Base-by-base conservation (phyloP, 1,140 invertebrate genomes). In the Sycobia sp. region DNA sequence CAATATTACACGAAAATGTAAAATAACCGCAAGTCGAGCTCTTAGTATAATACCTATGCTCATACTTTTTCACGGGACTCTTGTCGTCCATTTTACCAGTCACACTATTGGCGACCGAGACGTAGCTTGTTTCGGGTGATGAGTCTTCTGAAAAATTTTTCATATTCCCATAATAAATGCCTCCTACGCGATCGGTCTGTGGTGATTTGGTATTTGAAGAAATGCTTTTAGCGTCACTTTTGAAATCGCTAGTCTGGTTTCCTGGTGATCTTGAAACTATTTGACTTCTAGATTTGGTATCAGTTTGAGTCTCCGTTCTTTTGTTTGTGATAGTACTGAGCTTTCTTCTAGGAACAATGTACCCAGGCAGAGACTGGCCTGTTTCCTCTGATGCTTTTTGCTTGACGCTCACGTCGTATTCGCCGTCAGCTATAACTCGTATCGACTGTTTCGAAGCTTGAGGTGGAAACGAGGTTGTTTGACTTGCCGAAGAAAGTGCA, bases 21-120 rank as follows among this genome's bases (percentile, higher is more conserved):
- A 92, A 92, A 70, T 92, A 92, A 29, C 91, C 91, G 76, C 91
- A 93, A 0, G 89, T 91, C 3, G 90, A 92, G 14, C 90, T 91
- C 74, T 93, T 92, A 0, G 90, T 91, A 62, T 91, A 93, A 77
- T 92, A 92, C 18, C 90, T 75, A 69, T 82, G 80, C 50, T 80
- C 80, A 36, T 80, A 82, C 44, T 87, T 86, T 62, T 79, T 80
- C 1, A 76, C 72, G 61, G 79, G 81, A 65, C 84, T 84, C 53
- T 77, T 72, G 14, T 85, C 84, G 51, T 87, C 85, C 49, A 89
- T 80, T 65, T 86, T 87, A 14, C 90, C 89, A 4, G 90, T 88
- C 34, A 91, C 86, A 16, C 90, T 91, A 71, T 91, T 92, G 1
- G 89, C 90, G 3, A 92, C 86, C 0, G 90, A 90, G 3, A 78